Base-by-base conservation (phyloP, 2,888 invertebrate genomes). In the Drosophila parthenogenetica region DNA sequence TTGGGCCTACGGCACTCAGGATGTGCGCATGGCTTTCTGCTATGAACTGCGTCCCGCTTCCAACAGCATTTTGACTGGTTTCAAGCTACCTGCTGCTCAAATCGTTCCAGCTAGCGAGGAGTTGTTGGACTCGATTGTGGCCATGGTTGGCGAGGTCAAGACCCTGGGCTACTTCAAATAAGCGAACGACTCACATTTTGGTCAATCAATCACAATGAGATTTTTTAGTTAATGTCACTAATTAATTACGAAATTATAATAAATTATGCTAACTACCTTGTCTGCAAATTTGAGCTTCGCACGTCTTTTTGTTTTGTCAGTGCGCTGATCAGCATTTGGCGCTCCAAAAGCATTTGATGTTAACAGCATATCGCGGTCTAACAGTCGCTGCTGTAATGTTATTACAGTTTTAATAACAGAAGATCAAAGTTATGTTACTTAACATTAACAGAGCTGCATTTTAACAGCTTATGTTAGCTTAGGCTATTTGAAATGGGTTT, bases 1-100 rank as follows among this genome's bases (percentile, higher is more conserved):
- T 89, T 97, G 96, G 95, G 96, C 94, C 0, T 95, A 96, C 83
- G 95, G 94, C 40, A 94, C 95, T 1, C 95, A 83, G 59, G 80
- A 67, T 65, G 78, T 89, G 3, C 85, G 86, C 46, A 81, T 89
- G 70, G 7, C 89, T 5, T 91, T 81, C 74, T 89, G 90, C 55
- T 94, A 95, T 55, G 96, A 96, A 85, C 92, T 96, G 59, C 89
- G 92, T 45, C 91, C 91, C 14, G 77, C 80, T 0, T 57, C 76
- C 10, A 79, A 1, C 2, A 94, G 95, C 0, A 49, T 87, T 19
- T 93, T 93, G 80, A 48, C 45, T 5, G 96, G 96, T 0, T 96
- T 96, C 89, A 84, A 94, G 0, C 91, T 97, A 1, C 96, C 96
- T 0, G 93, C 94, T 0, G 85, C 88, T 0, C 94, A 95, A 87